Conservation (phyloP, 2,797 vertebrate species). For the Anguilla anguilla region DNA sequence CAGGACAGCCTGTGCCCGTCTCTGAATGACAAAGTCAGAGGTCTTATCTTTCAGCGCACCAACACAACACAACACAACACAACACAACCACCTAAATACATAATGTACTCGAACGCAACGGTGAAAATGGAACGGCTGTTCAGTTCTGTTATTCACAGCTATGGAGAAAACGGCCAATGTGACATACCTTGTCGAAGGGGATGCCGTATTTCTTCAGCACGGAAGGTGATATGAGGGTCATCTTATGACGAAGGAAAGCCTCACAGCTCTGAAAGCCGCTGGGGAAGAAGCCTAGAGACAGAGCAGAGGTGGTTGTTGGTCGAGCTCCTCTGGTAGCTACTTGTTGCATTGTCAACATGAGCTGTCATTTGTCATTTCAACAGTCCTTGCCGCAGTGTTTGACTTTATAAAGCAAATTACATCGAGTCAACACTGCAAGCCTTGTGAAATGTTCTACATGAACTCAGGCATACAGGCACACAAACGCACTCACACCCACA, state of each 20-base stretch:
- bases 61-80: not conserved
- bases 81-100: not conserved
- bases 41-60: not conserved
- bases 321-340: not conserved
- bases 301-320: constrained; percentile 42
- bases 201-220: constrained; percentile 95
- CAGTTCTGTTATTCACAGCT: not conserved
- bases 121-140: not conserved
- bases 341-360: not conserved
- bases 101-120: not conserved
- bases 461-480: not conserved
- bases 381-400: not conserved
- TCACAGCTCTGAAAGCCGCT: constrained; percentile 92
- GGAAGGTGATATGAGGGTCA: constrained; percentile 95
- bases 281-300: constrained; percentile 88
- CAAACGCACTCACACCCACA: not conserved
- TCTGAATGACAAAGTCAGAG: not conserved
- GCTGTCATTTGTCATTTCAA: not conserved
- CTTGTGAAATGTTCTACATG: not conserved
- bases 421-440: not conserved
- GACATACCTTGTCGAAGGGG: constrained; percentile 93
- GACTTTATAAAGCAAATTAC: not conserved
- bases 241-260: constrained; percentile 97
- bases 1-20: not conserved
- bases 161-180: not conserved